Evolutionary conservation across 2,113 vertebrate species (phyloP), one percentile per base, ranked within the genome.

Genomic region (Nothocercus nigrocapillus): DNA sequence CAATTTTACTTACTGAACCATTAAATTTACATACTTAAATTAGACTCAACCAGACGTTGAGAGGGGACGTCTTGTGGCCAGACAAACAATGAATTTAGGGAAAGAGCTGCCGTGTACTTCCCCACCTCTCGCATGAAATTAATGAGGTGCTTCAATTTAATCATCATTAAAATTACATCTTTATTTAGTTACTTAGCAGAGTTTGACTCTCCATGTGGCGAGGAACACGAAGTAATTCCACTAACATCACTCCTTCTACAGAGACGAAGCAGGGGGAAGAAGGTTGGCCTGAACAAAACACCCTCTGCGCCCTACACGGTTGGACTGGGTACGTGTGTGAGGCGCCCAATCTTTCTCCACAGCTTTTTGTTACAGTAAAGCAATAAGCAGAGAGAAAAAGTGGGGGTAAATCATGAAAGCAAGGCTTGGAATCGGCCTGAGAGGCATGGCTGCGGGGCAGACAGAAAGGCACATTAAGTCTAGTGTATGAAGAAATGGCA

Each of bases 11-110:
- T 97, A 98, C 96, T 95, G 98, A 98, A 97, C 98, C 97, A 96
- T 98, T 98, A 97, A 96, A 98, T 98, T 96, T 97, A 97, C 95
- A 95, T 94, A 95, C 97, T 97, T 97, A 97, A 98, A 98, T 98
- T 97, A 97, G 97, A 97, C 95, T 97, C 96, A 97, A 94, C 88
- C 96, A 97, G 97, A 96, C 92, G 24, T 94, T 49, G 76, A 61
- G 9, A 72, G 89, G 92, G 95, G 94, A 94, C 63, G 96, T 97
- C 97, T 95, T 3, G 73, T 8, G 95, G 96, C 97, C 94, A 92
- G 94, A 97, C 97, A 97, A 96, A 96, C 97, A 93, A 79, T 97
- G 97, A 94, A 93, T 97, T 97, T 97, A 88, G 82, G 95, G 92
- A 97, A 95, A 94, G 91, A 36, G 56, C 94, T 63, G 30, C 73